Evolutionary conservation across 2,888 invertebrate genomes (phyloP).

Genomic region (Neoaliturus tenellus): DNA sequence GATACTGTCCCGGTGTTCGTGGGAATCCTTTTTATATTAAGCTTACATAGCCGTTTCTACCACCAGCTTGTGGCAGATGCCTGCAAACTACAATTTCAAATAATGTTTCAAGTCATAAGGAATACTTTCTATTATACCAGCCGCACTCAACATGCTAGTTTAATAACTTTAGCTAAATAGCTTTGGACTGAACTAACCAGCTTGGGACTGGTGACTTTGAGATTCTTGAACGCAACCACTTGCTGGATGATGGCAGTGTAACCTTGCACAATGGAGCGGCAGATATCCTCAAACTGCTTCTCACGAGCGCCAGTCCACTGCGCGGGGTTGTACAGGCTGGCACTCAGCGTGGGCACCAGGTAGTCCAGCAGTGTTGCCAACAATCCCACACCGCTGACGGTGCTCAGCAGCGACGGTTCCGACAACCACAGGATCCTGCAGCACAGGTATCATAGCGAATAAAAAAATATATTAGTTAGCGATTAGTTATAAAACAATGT

Average conservation of each 20-base stretch:
- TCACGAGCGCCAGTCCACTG: slow-evolving; percentile 90
- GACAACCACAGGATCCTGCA: slow-evolving; percentile 82
- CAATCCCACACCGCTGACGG: slow-evolving; percentile 82
- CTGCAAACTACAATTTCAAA: no score
- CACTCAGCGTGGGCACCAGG: slow-evolving; percentile 83
- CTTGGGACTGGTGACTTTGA: slow-evolving; percentile 72
- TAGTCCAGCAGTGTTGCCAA: slow-evolving; percentile 86
- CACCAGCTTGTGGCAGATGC: no score
- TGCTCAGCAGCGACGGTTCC: slow-evolving; percentile 86
- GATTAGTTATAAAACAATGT: no score
- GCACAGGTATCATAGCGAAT: no score
- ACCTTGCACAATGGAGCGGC: slow-evolving; percentile 72
- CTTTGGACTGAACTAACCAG: slow-evolving; percentile 72
- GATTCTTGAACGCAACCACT: slow-evolving; percentile 69
- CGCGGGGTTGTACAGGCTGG: slow-evolving; percentile 79
- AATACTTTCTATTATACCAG: no score
- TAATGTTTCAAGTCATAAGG: no score
- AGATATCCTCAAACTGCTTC: slow-evolving; percentile 85
- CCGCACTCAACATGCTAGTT: no score
- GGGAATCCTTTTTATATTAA: no score
- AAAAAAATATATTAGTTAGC: no score
- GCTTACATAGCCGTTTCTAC: no score
- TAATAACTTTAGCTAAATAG: no score
- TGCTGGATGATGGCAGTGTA: slow-evolving; percentile 72
- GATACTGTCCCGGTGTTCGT: no score